Conservation (phyloP, 2,888 invertebrate species). For the Aricia artaxerxes region DNA sequence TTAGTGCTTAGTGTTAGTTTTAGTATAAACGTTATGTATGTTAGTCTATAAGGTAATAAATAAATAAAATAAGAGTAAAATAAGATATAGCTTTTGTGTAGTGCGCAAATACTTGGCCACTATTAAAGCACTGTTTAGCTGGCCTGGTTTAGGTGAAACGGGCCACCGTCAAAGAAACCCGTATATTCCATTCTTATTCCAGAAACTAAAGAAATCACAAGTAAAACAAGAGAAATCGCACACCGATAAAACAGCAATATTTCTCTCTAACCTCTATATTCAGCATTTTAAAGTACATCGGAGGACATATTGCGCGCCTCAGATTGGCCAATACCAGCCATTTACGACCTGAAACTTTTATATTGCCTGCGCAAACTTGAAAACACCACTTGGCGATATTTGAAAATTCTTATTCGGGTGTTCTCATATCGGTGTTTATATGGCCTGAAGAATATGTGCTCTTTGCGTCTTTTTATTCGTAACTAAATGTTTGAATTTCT, state of each 20-base stretch:
- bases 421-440: neutral
- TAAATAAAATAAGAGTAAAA: too few species aligned
- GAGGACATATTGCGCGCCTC: slow-evolving; percentile 38
- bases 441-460: neutral
- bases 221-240: neutral
- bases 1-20: too few species aligned
- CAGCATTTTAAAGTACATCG: slow-evolving; percentile 27
- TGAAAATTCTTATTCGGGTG: slow-evolving; percentile 8
- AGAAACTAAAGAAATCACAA: neutral
- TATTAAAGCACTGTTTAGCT: too few species aligned
- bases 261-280: slow-evolving; percentile 5
- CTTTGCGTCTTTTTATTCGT: neutral
- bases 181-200: neutral
- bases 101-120: too few species aligned
- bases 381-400: slow-evolving; percentile 24
- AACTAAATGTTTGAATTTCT: neutral
- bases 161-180: neutral
- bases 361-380: slow-evolving; percentile 40
- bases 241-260: neutral
- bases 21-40: too few species aligned
- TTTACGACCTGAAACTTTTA: slow-evolving; percentile 46
- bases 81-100: too few species aligned
- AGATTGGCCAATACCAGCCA: slow-evolving; percentile 44
- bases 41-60: too few species aligned
- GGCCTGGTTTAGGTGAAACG: neutral